phyloP scores from a whole-genome alignment of 2,113 vertebrate genomes.

The Athene cunicularia region DNA sequence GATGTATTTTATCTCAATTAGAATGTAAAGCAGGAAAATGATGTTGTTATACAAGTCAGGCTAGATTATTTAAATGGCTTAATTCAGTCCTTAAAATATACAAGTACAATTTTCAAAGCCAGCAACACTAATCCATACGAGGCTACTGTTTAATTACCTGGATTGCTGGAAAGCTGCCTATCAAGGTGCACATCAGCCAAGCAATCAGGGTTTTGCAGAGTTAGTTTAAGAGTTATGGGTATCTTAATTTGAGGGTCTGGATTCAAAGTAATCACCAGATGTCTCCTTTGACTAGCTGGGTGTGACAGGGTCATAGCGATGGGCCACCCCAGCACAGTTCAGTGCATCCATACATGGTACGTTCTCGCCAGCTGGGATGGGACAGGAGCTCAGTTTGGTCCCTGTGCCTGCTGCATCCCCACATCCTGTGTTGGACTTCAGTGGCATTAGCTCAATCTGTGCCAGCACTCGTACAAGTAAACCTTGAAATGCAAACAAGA shows the following conservation, averaged over 20 bases:
- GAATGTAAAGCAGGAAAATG: neutral
- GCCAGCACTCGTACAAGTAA: neutral
- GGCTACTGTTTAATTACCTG: neutral
- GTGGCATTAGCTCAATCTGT: neutral
- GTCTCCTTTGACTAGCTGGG: neutral
- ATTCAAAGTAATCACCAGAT: neutral
- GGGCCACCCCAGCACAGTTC: neutral
- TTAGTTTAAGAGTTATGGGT: neutral
- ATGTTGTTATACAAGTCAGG: neutral
- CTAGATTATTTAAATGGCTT: neutral
- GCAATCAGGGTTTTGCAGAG: neutral
- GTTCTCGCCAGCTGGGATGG: neutral
- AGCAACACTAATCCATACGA: neutral
- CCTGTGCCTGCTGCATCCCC: neutral
- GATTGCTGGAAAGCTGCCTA: neutral
- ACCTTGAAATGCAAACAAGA: neutral
- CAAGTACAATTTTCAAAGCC: neutral
- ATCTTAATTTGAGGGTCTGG: neutral
- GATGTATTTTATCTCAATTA: neutral
- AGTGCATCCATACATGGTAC: neutral
- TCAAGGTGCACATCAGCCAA: neutral
- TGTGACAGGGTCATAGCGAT: neutral
- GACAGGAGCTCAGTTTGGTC: neutral
- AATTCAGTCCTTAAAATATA: neutral
- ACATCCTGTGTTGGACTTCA: neutral